phyloP scores from a whole-genome alignment of 2,113 vertebrate genomes.

The Ammodytes marinus region DNA sequence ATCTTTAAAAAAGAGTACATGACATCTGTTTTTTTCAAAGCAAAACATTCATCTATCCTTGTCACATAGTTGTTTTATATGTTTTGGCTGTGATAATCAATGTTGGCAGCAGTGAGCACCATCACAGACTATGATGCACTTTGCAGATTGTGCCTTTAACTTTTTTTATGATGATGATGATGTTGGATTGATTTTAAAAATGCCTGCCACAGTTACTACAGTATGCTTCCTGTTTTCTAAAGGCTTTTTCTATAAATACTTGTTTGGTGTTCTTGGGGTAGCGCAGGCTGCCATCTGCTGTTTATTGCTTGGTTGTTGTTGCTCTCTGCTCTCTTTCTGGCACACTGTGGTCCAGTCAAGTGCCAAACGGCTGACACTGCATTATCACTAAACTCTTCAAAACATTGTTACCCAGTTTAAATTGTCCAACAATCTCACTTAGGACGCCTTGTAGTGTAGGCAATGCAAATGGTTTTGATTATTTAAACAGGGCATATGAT shows the following conservation, averaged over 20 bases:
- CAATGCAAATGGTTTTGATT: constrained; percentile 28
- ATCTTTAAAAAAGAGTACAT: not conserved
- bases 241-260: constrained; percentile 53
- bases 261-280: constrained; percentile 55
- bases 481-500: not conserved
- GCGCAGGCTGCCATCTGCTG: constrained; percentile 66
- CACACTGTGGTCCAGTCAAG: constrained; percentile 1
- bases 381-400: constrained; percentile 43
- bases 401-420: constrained; percentile 9
- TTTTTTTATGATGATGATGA: not conserved
- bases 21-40: not conserved
- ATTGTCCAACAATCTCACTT: not conserved
- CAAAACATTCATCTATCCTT: not conserved
- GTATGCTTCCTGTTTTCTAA: constrained; percentile 11
- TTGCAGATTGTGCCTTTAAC: not conserved
- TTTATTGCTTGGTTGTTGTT: constrained; percentile 57
- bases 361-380: constrained; percentile 46
- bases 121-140: not conserved
- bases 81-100: not conserved
- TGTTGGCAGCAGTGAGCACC: not conserved
- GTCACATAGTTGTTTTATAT: constrained; percentile 5
- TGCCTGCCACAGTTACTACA: constrained; percentile 22
- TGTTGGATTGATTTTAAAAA: constrained; percentile 42
- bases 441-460: not conserved
- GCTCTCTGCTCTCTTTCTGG: constrained; percentile 49